Conservation (phyloP, 1,140 invertebrate species). For the Platyscapa corneri region DNA sequence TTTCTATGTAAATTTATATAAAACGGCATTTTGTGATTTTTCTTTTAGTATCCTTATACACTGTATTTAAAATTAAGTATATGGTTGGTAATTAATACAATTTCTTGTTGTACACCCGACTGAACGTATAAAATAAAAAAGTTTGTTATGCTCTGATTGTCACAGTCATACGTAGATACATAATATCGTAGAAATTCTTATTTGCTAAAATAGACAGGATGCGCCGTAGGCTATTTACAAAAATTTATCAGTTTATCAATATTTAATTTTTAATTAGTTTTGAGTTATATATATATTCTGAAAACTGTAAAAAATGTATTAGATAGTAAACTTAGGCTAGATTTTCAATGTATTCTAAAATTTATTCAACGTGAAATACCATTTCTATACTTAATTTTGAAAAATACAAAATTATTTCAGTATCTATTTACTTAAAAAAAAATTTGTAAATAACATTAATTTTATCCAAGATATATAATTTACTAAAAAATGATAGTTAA, state of each 20-base stretch:
- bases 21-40: not conserved
- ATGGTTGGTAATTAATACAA: slow-evolving; percentile 10
- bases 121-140: not conserved
- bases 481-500: too few species aligned
- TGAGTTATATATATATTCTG: too few species aligned
- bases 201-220: not conserved
- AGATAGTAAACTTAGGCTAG: too few species aligned
- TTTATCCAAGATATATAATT: too few species aligned
- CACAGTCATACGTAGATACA: not conserved
- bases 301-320: too few species aligned
- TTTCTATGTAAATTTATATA: not conserved
- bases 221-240: not conserved
- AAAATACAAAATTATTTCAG: too few species aligned
- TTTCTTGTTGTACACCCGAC: not conserved
- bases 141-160: slow-evolving; percentile 1
- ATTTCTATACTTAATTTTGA: too few species aligned
- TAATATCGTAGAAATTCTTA: slow-evolving; percentile 1
- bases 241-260: not conserved
- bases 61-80: not conserved
- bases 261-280: too few species aligned
- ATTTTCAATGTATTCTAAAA: too few species aligned
- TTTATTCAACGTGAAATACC: too few species aligned
- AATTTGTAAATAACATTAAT: too few species aligned
- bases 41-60: not conserved
- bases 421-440: too few species aligned